A percentile compares a stretch with the other conserved stretches of the same genome.
phyloP scores from a whole-genome alignment of 2,888 invertebrate species.

The Meteorus cinctellus region DNA sequence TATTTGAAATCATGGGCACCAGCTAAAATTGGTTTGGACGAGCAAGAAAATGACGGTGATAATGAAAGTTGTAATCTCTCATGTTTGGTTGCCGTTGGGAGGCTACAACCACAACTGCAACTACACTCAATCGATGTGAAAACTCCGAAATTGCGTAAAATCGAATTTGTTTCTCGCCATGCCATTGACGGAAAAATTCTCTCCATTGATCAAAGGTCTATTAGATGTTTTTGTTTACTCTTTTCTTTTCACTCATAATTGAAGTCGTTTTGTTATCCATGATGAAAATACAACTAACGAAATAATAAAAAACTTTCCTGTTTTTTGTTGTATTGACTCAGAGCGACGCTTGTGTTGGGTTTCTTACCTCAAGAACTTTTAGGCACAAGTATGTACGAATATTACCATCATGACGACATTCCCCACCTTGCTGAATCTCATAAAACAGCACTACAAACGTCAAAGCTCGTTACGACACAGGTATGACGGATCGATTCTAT shows the following conservation, averaged over 20 bases:
- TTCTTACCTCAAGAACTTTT: conserved; percentile 94
- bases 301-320: neutral
- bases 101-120: conserved; percentile 78
- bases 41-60: conserved; percentile 79
- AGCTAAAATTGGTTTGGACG: conserved; percentile 82
- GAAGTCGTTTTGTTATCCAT: conserved; percentile 10
- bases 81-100: conserved; percentile 91
- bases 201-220: conserved; percentile 92
- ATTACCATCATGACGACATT: conserved; percentile 89
- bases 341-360: conserved; percentile 90
- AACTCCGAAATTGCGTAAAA: conserved; percentile 76
- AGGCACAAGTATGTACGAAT: conserved; percentile 95
- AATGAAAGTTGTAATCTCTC: conserved; percentile 82
- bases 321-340: conserved; percentile 69
- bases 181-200: conserved; percentile 93
- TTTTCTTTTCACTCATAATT: conserved; percentile 11
- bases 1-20: conserved; percentile 95
- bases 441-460: conserved; percentile 82
- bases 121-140: conserved; percentile 57
- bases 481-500: conserved; percentile 54
- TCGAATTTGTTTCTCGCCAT: conserved; percentile 89
- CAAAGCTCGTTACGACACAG: conserved; percentile 79
- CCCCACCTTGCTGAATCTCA: conserved; percentile 87
- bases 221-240: conserved; percentile 27
- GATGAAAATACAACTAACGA: neutral